Conservation (phyloP, 2,797 vertebrate genomes). For the Leptatherina wallacei region DNA sequence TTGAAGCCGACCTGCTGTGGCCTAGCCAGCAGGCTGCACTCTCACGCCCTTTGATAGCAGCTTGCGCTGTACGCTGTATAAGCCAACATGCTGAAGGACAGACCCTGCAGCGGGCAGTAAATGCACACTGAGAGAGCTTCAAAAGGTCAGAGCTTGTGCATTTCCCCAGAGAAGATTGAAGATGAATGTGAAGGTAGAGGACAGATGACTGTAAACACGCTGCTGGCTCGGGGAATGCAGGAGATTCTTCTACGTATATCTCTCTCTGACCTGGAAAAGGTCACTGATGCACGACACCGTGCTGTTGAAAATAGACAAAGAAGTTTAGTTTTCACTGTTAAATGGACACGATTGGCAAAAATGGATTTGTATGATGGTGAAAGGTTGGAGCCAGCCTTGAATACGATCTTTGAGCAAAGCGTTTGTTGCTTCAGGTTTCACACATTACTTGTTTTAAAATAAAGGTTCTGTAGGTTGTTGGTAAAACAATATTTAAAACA, state of each 20-base stretch:
- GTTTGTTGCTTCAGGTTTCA: no score
- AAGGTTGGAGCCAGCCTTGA: background rate
- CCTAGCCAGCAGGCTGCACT: slow-evolving; percentile 57
- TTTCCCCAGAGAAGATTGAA: slow-evolving; percentile 66
- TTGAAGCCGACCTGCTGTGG: slow-evolving; percentile 50
- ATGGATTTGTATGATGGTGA: background rate
- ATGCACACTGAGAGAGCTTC: slow-evolving; percentile 47
- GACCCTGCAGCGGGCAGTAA: slow-evolving; percentile 49
- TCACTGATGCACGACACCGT: slow-evolving; percentile 9
- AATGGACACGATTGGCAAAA: background rate
- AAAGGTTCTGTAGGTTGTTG: no score
- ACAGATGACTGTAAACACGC: slow-evolving; percentile 60
- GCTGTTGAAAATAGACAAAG: background rate
- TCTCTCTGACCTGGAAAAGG: slow-evolving; percentile 24
- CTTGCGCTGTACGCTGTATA: slow-evolving; percentile 44
- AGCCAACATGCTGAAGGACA: slow-evolving; percentile 57
- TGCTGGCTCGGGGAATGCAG: slow-evolving; percentile 24
- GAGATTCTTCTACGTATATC: slow-evolving; percentile 16
- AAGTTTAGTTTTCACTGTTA: background rate
- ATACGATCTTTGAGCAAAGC: background rate
- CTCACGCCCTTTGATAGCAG: slow-evolving; percentile 74
- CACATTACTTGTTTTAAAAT: no score
- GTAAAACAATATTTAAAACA: no score
- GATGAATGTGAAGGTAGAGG: slow-evolving; percentile 56
- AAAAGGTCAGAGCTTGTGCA: slow-evolving; percentile 66